These are phyloP conservation scores for Danaus plexippus DNA, from an alignment of 1,140 invertebrate species.

Conservation along the genomic window DNA sequence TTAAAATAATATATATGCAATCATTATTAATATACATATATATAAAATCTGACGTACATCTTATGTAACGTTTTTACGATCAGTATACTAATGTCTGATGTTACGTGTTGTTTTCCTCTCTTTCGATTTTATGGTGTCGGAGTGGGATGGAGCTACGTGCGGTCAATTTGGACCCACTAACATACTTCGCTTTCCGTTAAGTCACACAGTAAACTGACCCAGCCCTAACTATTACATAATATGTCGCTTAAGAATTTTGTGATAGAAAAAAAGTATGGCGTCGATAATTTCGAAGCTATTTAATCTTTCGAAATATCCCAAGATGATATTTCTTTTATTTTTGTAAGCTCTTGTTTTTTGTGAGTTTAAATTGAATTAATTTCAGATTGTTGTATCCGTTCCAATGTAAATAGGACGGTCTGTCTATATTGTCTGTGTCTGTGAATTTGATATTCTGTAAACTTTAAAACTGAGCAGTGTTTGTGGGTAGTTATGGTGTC, in stretches of 20 bases:
- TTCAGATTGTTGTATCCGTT: no score
- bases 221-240: constrained; percentile 35
- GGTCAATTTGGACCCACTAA: constrained; percentile 34
- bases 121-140: constrained; percentile 8
- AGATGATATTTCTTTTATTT: not conserved
- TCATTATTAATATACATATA: no score
- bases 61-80: constrained; percentile 31
- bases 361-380: no score
- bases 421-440: no score
- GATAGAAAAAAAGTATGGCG: constrained; percentile 3
- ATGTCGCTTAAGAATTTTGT: constrained; percentile 7
- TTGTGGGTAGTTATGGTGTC: no score
- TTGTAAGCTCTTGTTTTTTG: no score
- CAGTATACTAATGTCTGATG: constrained; percentile 11
- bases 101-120: constrained; percentile 13
- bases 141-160: constrained; percentile 7
- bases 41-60: no score
- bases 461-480: no score
- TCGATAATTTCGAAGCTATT: not conserved
- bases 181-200: constrained; percentile 46
- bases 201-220: constrained; percentile 20
- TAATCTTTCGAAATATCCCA: not conserved
- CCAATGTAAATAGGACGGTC: no score
- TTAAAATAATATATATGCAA: no score
- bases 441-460: no score